These are phyloP conservation scores for Enteromius radiatus DNA, from an alignment of 2,797 vertebrate species.

Conservation along the genomic window DNA sequence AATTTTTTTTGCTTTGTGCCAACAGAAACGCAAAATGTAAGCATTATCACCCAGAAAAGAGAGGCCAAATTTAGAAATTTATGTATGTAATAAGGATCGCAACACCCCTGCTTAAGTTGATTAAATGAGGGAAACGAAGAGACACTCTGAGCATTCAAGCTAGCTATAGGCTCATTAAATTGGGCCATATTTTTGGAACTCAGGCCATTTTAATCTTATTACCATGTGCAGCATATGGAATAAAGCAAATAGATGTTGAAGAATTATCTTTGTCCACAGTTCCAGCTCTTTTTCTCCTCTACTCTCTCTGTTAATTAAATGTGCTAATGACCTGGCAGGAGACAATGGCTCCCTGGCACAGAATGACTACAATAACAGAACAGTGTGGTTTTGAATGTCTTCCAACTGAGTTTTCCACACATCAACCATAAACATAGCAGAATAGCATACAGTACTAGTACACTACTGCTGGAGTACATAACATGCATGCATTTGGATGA, in stretches of 20 bases:
- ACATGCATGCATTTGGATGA: background rate
- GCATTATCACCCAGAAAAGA: background rate
- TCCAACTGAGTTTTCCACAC: conserved; percentile 40
- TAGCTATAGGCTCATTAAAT: conserved; percentile 31
- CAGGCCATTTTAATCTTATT: conserved; percentile 49
- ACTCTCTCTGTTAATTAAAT: conserved; percentile 55
- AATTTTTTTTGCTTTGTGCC: background rate
- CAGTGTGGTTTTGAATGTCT: conserved; percentile 20
- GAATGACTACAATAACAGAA: conserved; percentile 30
- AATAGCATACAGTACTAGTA: background rate
- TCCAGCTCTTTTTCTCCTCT: conserved; percentile 49
- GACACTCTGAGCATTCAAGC: conserved; percentile 3
- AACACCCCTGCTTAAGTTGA: background rate
- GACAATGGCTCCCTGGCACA: conserved; percentile 33
- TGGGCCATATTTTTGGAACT: conserved; percentile 30
- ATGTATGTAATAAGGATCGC: background rate
- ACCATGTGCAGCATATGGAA: conserved; percentile 47
- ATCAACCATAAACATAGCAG: conserved; percentile 3
- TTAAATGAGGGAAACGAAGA: conserved; percentile 5
- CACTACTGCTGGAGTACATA: background rate
- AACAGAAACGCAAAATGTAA: background rate
- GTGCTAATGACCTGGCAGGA: conserved; percentile 52
- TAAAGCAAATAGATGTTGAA: conserved; percentile 48
- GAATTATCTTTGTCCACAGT: conserved; percentile 47
- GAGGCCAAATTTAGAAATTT: background rate